phyloP scores from a whole-genome alignment of 2,888 invertebrate genomes.

The Cerastoderma edule region DNA sequence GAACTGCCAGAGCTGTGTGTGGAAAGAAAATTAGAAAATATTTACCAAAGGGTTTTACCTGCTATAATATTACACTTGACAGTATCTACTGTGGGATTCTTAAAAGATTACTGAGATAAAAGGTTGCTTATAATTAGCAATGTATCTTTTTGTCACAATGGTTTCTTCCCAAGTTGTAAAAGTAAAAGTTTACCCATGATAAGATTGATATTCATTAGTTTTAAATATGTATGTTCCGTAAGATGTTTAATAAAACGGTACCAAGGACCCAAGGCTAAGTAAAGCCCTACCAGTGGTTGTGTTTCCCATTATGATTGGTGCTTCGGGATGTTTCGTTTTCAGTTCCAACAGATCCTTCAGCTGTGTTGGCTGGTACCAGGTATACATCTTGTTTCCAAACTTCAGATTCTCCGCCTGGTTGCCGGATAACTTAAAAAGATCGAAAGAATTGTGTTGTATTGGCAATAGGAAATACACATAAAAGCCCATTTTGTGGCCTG shows the following conservation, averaged over 20 bases:
- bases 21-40: neutral
- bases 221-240: too few species aligned
- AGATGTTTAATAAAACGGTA: too few species aligned
- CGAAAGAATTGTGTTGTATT: too few species aligned
- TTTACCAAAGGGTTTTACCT: too few species aligned
- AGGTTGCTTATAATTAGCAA: neutral
- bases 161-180: too few species aligned
- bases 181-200: too few species aligned
- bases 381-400: conserved; percentile 86
- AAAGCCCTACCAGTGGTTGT: conserved; percentile 89
- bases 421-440: too few species aligned
- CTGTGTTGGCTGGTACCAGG: conserved; percentile 91
- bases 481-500: too few species aligned
- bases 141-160: neutral
- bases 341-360: conserved; percentile 88
- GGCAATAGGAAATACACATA: too few species aligned
- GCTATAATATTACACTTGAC: too few species aligned
- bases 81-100: too few species aligned
- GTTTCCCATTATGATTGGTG: conserved; percentile 91
- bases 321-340: conserved; percentile 86
- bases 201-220: too few species aligned
- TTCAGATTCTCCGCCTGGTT: conserved; percentile 74
- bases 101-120: neutral
- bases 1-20: conserved; percentile 93
- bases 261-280: neutral